Base-by-base conservation (phyloP, 2,113 vertebrate genomes). In the Psophia crepitans region DNA sequence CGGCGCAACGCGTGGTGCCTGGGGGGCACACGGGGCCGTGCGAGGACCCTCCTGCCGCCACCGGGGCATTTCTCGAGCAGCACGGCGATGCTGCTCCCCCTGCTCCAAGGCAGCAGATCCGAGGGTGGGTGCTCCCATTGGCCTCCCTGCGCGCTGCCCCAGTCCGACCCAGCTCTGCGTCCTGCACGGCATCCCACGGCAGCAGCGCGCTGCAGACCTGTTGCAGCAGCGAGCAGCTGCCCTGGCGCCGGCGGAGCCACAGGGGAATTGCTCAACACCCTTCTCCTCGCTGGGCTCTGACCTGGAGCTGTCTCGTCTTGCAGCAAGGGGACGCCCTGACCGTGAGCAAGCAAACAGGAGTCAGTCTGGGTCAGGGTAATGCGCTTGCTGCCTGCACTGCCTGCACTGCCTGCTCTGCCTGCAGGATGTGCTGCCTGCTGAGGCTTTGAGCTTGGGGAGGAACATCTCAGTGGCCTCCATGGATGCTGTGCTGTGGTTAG, bases 111-210 rank as follows among this genome's bases (percentile, higher is more conserved):
- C 63, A 33, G 33, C 11, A 6, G 44, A 28, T 8, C 1, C 8
- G 1, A n/a, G 37, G 33, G 33, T 2, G 2, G 18, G 2, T 6
- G 43, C 48, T 81, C 9, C 53, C 11, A 0, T 32, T 17, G 2
- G 49, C 22, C 7, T 44, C 57, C 57, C 53, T 24, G 35, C 12
- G 9, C 23, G 17, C 53, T 61, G 37, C 28, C 53, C 65, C 14
- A 0, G 11, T 33, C 23, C 4, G 7, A 24, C 35, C 33, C 44
- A 6, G 2, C 58, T 37, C 41, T 5, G 4, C 4, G n/a, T 54
- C 14, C 53, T 20, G 32, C 56, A 15, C 9, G 5, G 41, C 2
- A 0, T 61, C 16, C 53, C 19, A 9, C n/a, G 4, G 5, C 33
- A 8, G 65, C 49, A 5, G 4, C 3, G 14, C 11, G 1, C 69